Conservation (phyloP, 1,140 invertebrate genomes). For the Orussus abietinus region DNA sequence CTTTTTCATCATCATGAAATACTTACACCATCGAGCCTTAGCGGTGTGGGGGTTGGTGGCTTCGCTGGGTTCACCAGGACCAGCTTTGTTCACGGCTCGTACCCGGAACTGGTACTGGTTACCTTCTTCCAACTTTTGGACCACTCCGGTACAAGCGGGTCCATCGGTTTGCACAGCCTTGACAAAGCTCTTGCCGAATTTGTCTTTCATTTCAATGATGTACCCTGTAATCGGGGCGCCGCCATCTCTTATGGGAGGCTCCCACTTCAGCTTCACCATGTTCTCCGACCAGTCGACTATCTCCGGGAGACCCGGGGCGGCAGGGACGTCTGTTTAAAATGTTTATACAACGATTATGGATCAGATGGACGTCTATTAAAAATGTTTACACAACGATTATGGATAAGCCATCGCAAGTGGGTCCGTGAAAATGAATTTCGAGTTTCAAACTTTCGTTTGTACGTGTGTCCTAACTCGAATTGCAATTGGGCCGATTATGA, state of each 20-base stretch:
- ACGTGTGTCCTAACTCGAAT: too few species aligned
- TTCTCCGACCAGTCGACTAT: constrained; percentile 91
- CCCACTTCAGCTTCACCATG: constrained; percentile 93
- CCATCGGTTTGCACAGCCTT: constrained; percentile 77
- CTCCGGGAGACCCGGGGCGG: constrained; percentile 86
- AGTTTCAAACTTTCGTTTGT: too few species aligned
- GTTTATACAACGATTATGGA: too few species aligned
- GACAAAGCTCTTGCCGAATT: constrained; percentile 61
- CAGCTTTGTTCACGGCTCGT: constrained; percentile 92
- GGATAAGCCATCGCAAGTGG: too few species aligned
- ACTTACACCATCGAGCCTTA: constrained; percentile 86
- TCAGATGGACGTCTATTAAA: too few species aligned
- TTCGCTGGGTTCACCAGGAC: constrained; percentile 91
- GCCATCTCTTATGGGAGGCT: constrained; percentile 89
- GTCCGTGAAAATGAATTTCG: too few species aligned
- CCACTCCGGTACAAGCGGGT: constrained; percentile 74
- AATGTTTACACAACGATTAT: too few species aligned
- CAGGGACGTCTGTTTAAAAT: constrained; percentile 65
- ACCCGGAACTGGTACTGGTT: constrained; percentile 95
- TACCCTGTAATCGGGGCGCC: constrained; percentile 95
- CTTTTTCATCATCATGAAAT: constrained; percentile 6
- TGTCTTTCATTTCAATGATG: constrained; percentile 83
- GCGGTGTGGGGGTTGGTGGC: constrained; percentile 93
- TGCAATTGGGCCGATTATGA: too few species aligned
- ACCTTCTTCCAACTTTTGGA: constrained; percentile 87